phyloP scores from a whole-genome alignment of 1,140 invertebrate genomes.

The Ips nitidus region DNA sequence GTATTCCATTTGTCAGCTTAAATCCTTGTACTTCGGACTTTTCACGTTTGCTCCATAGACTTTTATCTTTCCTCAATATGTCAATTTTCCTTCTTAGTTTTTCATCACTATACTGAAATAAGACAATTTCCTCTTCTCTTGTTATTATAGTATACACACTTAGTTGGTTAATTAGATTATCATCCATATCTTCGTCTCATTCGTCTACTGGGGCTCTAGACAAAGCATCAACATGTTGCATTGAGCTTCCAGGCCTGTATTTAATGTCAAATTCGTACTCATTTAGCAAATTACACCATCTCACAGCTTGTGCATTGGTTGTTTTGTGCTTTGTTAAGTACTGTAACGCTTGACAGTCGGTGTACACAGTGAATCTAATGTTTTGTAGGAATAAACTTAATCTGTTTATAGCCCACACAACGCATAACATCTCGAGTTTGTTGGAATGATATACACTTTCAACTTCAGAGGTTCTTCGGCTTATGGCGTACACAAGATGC shows the following conservation, averaged over 20 bases:
- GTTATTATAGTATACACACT: background rate
- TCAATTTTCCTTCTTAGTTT: background rate
- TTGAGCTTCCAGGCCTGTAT: background rate
- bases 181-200: background rate
- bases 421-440: background rate
- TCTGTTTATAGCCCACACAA: background rate
- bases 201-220: background rate
- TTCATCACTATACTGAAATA: background rate
- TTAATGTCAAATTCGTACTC: background rate
- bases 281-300: background rate
- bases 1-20: background rate
- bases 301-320: background rate
- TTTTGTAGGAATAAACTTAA: background rate
- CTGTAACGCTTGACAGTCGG: background rate
- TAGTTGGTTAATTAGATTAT: background rate
- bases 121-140: background rate
- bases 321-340: constrained; percentile 1
- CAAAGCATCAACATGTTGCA: background rate
- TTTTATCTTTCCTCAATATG: too few relatives aligned
- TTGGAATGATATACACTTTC: background rate
- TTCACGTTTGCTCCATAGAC: too few relatives aligned
- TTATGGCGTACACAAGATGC: background rate
- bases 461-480: background rate
- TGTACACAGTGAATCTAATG: background rate
- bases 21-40: background rate